A percentile compares a stretch with the other conserved stretches of the same genome.
phyloP scores from a whole-genome alignment of 2,888 invertebrate species.

The Galeopsomyia nigrocyanea region DNA sequence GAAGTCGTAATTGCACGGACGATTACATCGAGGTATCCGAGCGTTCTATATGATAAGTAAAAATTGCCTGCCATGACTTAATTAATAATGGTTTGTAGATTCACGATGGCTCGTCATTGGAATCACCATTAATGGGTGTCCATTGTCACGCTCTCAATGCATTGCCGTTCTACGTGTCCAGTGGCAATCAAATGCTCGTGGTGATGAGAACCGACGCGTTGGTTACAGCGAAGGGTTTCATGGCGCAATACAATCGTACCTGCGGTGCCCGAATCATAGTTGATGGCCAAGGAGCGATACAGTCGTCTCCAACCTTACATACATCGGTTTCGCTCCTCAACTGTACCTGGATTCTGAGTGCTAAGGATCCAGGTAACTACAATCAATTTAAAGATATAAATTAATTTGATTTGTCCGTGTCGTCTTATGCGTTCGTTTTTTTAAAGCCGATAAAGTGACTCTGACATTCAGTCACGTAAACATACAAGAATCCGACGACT shows the following conservation, averaged over 20 bases:
- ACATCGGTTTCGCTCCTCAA: conserved; percentile 63
- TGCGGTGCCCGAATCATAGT: conserved; percentile 81
- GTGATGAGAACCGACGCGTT: conserved; percentile 75
- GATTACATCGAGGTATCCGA: conserved; percentile 72
- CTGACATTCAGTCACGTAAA: conserved; percentile 78
- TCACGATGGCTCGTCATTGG: conserved; percentile 72
- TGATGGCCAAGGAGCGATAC: conserved; percentile 72
- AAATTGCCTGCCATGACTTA: not conserved
- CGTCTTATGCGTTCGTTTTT: not conserved
- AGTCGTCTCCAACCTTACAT: conserved; percentile 62
- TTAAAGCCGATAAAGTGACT: conserved; percentile 75
- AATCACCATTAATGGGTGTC: conserved; percentile 71
- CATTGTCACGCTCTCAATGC: conserved; percentile 73
- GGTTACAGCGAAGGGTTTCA: conserved; percentile 82
- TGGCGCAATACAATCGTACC: conserved; percentile 75
- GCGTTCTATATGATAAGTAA: not conserved
- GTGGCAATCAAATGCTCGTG: conserved; percentile 76
- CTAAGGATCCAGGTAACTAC: conserved; percentile 69
- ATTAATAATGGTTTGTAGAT: conserved; percentile 65
- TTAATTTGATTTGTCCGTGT: too few relatives aligned
- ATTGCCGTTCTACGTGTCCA: conserved; percentile 71
- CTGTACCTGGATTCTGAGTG: conserved; percentile 82
- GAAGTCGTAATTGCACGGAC: conserved; percentile 68
- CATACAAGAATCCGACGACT: conserved; percentile 56
- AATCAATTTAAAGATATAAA: not conserved